Percentiles rank a stretch among this genome's conserved stretches.
These are phyloP conservation scores for Schizaphis graminum DNA, from an alignment of 2,888 invertebrate species.

Conservation along the genomic window DNA sequence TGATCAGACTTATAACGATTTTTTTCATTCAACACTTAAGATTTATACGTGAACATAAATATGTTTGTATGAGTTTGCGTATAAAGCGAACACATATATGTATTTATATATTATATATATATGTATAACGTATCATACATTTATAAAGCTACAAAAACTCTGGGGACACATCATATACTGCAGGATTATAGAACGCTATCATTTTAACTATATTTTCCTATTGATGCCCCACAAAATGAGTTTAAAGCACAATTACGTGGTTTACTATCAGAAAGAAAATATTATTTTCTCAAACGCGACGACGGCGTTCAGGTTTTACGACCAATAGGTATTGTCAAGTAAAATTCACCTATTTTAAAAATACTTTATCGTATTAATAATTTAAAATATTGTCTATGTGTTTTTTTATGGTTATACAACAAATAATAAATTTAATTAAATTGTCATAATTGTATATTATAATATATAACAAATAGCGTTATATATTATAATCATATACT, in stretches of 20 bases:
- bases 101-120: neutral
- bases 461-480: neutral
- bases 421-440: neutral
- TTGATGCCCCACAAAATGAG: neutral
- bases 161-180: conserved; percentile 1
- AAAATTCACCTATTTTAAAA: neutral
- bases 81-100: neutral
- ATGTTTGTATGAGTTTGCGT: neutral
- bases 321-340: neutral
- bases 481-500: neutral
- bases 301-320: neutral
- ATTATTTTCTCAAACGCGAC: neutral
- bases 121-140: neutral
- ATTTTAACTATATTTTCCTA: conserved; percentile 11
- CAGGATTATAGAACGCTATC: conserved; percentile 1
- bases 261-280: neutral
- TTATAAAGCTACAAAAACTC: neutral
- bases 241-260: conserved; percentile 29
- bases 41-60: neutral
- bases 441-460: neutral
- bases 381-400: neutral
- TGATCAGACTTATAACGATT: conserved; percentile 15
- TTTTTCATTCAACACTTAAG: neutral
- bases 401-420: neutral
- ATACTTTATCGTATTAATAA: neutral